Base-by-base conservation (phyloP, 2,113 vertebrate genomes). In the Tachysurus fulvidraco region DNA sequence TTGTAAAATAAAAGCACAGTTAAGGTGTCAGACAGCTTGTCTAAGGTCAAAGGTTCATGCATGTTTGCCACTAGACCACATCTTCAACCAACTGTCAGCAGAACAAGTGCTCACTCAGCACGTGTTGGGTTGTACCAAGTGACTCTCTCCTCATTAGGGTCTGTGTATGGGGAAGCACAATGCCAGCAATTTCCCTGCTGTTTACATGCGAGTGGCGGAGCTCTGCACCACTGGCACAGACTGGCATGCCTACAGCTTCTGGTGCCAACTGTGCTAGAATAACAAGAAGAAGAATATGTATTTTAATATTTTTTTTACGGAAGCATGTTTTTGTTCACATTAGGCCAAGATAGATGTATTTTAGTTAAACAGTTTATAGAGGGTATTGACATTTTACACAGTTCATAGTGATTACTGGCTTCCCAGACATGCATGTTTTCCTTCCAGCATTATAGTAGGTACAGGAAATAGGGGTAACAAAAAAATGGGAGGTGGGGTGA, bases 101-200 rank as follows among this genome's bases (percentile, higher is more conserved):
- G 57, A 85, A 85, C 84, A 85, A 77, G 59, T 78, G 84, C 36
- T 60, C 25, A 12, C 59, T 85, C 84, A 85, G 84, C 84, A 36
- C 36, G 36, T 85, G 84, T 54, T 36, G 36, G 46, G n/a, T 44
- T 11, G 44, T 78, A 78, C 84, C 71, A 85, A 77, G 57, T 64
- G 73, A 50, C 44, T 21, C 44, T 65, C 19, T 85, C 44, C 6
- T n/a, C 17, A 9, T 77, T 9, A 19, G 30, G 21, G 11, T n/a
- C 25, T 28, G 60, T 50, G 60, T 50, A 46, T 55, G 25, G n/a
- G 54, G 54, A 59, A 28, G 25, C 16, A 77, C 5, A 41, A 36
- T 59, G 64, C 73, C 57, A 62, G 84, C 13, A 14, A 28, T 77
- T 30, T 78, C 28, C 17, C 41, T 2, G 5, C 71, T 77, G 57